Evolutionary conservation across 1,140 invertebrate species (phyloP), one percentile per base, ranked within the genome.

Genomic region (Drosophila truncata): DNA sequence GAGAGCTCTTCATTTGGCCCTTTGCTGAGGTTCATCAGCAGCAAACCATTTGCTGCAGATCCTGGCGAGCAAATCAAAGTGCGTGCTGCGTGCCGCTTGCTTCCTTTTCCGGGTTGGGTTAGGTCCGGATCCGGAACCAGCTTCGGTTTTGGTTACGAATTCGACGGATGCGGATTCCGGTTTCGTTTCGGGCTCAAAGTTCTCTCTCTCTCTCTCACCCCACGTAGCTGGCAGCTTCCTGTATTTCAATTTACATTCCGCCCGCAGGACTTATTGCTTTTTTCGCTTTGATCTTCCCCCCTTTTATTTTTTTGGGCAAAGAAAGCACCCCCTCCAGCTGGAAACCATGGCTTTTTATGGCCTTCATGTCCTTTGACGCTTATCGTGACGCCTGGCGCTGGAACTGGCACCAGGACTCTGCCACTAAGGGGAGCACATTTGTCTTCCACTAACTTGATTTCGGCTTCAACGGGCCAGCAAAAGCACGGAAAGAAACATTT

Each of bases 251-350:
- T 87, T 88, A 54, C 73, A 83, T 87, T 79, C 72, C 72, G 84
- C 84, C 85, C 80, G 73, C 73, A 87, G 84, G 76, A 80, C 77
- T 80, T 87, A 79, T 76, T 88, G 84, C 84, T 79, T 87, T 88
- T 83, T 80, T 73, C 66, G 78, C 84, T 87, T 87, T 87, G 80
- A 87, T 78, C 80, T 87, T 77, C 47, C 49, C 58, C 61, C 58
- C 46, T 64, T 54, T 33, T 39, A 55, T 42, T 33, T 44, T 67
- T 66, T 67, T 35, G 66, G 66, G 46, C 41, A 4, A 42, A 29
- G 27, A 25, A 63, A 41, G 33, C 37, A 31, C 13, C 44, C 42
- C 23, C 14, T 42, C 41, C 23, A 58, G 35, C 57, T 35, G 37
- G 29, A 74, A 25, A 27, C 39, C 27, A 58, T 31, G 66, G 18